phyloP scores from a whole-genome alignment of 30 jellyfish, hydroid and myxozoan genomes.

The Hydra vulgaris region DNA sequence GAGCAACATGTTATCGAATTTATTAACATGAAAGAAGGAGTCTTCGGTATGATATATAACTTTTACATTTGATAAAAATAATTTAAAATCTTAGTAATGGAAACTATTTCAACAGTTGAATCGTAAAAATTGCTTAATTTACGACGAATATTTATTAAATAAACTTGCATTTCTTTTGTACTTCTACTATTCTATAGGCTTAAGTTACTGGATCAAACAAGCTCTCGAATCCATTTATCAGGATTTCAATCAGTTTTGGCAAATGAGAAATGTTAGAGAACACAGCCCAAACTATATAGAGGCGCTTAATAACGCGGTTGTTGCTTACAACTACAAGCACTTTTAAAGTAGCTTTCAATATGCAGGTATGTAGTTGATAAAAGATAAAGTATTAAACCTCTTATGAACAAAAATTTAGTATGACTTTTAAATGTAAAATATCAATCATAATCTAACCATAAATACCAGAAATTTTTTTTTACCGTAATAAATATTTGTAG shows the following conservation, averaged over 20 bases:
- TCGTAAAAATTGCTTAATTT: not conserved
- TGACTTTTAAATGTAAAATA: not conserved
- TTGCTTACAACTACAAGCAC: too few relatives aligned
- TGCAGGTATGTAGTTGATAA: not conserved
- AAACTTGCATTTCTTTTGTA: not conserved
- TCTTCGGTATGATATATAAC: not conserved
- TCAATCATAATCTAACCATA: not conserved
- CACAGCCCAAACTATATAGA: not conserved
- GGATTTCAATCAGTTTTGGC: not conserved
- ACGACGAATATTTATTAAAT: not conserved
- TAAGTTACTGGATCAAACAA: not conserved
- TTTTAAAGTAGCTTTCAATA: not conserved
- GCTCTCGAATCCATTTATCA: not conserved
- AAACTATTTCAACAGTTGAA: not conserved
- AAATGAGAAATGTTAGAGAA: not conserved
- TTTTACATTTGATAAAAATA: not conserved
- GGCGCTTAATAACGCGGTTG: too few relatives aligned
- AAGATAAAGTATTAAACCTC: not conserved
- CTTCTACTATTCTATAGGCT: not conserved
- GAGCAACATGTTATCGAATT: not conserved
- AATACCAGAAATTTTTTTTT: not conserved
- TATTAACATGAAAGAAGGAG: not conserved
- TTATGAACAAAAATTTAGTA: not conserved
- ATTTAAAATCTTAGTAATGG: not conserved
- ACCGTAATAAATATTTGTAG: not conserved